Evolutionary conservation across 2,888 invertebrate species (phyloP).

Genomic region (Miltochrista miniata): DNA sequence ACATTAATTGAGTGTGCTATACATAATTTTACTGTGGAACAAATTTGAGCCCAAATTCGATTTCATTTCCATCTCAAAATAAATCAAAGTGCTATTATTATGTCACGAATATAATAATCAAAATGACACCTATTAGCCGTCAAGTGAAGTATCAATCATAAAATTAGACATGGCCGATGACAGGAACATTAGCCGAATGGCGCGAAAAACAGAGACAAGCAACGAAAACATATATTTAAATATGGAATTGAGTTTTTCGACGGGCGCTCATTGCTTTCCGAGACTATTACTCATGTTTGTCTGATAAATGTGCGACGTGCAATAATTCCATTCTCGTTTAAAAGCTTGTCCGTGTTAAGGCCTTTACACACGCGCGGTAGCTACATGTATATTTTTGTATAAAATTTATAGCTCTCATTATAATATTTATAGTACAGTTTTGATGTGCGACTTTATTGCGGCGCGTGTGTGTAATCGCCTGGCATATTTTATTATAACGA

Average conservation of each 20-base stretch:
- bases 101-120: not conserved
- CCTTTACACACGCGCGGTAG: conserved; percentile 55
- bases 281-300: conserved; percentile 73
- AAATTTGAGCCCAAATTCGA: not conserved
- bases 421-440: conserved; percentile 54
- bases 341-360: conserved; percentile 64
- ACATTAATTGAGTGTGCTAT: conserved; percentile 1
- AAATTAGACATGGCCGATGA: conserved; percentile 39
- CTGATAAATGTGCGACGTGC: conserved; percentile 77
- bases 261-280: conserved; percentile 70
- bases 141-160: conserved; percentile 38
- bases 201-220: conserved; percentile 44
- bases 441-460: conserved; percentile 43
- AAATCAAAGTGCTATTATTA: conserved; percentile 11
- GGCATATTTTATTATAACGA: conserved; percentile 38
- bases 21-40: not conserved
- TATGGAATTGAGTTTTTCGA: conserved; percentile 78
- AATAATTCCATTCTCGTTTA: conserved; percentile 79
- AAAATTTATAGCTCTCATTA: conserved; percentile 63
- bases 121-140: conserved; percentile 3
- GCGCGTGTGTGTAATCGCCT: conserved; percentile 48
- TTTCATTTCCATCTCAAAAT: not conserved
- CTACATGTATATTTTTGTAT: conserved; percentile 53
- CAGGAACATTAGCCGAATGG: conserved; percentile 39
- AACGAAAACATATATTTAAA: conserved; percentile 74